phyloP scores from a whole-genome alignment of 2,113 vertebrate species.

The Hirundichthys speculiger region DNA sequence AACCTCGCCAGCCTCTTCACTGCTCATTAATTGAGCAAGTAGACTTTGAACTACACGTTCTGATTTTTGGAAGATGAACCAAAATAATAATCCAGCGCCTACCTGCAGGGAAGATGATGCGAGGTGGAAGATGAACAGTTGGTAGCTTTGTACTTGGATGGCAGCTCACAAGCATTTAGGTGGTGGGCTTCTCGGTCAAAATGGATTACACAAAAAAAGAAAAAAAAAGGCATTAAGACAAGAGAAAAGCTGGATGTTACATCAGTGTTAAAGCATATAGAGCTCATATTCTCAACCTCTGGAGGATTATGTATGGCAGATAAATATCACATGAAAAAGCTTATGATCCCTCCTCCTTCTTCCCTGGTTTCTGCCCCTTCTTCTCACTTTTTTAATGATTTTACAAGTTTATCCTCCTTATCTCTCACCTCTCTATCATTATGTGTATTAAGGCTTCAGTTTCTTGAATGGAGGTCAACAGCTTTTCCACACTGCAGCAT shows the following conservation, averaged over 20 bases:
- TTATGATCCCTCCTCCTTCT: slow-evolving; percentile 24
- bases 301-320: slow-evolving; percentile 50
- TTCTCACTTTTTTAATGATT: slow-evolving; percentile 24
- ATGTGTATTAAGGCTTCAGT: slow-evolving; percentile 37
- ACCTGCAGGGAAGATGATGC: slow-evolving; percentile 59
- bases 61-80: slow-evolving; percentile 60
- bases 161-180: slow-evolving; percentile 36
- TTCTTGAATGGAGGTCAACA: slow-evolving; percentile 56
- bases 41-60: slow-evolving; percentile 52
- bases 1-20: slow-evolving; percentile 67
- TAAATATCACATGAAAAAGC: slow-evolving; percentile 53
- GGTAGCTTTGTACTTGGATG: slow-evolving; percentile 66
- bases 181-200: slow-evolving; percentile 41
- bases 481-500: slow-evolving; percentile 36
- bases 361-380: slow-evolving; percentile 28
- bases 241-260: no score
- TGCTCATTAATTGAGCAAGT: slow-evolving; percentile 74
- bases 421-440: slow-evolving; percentile 54
- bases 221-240: slow-evolving; percentile 32
- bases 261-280: no score
- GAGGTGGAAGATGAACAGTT: no score
- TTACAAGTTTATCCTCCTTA: slow-evolving; percentile 54
- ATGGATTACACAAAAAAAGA: slow-evolving; percentile 24
- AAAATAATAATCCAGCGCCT: slow-evolving; percentile 65
- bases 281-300: slow-evolving; percentile 50